Evolutionary conservation across 2,888 invertebrate genomes (phyloP).

Genomic region (Meliscaeva auricollis): DNA sequence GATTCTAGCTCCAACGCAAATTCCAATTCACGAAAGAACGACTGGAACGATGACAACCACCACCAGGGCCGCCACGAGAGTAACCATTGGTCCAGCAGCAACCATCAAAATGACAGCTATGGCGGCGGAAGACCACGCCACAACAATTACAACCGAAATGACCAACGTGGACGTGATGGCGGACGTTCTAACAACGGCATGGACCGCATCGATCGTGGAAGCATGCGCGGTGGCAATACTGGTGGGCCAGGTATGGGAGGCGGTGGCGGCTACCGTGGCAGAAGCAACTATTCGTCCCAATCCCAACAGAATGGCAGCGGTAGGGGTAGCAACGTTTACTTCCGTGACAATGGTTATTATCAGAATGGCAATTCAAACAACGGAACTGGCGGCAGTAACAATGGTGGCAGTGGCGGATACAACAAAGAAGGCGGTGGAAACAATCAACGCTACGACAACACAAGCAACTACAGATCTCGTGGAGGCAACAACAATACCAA

Average conservation of each 20-base stretch:
- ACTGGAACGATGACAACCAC: conserved; percentile 67
- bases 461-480: conserved; percentile 81
- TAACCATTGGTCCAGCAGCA: conserved; percentile 77
- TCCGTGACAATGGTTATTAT: conserved; percentile 82
- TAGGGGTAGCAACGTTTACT: conserved; percentile 80
- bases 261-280: conserved; percentile 69
- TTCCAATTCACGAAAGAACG: conserved; percentile 78
- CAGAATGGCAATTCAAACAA: conserved; percentile 79
- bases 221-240: conserved; percentile 77
- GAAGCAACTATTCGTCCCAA: conserved; percentile 77
- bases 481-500: conserved; percentile 78
- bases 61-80: conserved; percentile 67
- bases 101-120: conserved; percentile 72
- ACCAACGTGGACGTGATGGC: conserved; percentile 79
- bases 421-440: conserved; percentile 64
- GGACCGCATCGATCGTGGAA: conserved; percentile 79
- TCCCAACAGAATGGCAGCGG: conserved; percentile 79
- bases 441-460: conserved; percentile 62
- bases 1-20: conserved; percentile 78
- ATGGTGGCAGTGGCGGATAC: conserved; percentile 77
- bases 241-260: conserved; percentile 52
- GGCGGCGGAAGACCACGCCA: conserved; percentile 73
- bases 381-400: conserved; percentile 77
- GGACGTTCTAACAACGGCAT: conserved; percentile 79
- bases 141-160: conserved; percentile 78